Conservation (phyloP, 2,797 vertebrate species). For the Acanthurus leucopareius region DNA sequence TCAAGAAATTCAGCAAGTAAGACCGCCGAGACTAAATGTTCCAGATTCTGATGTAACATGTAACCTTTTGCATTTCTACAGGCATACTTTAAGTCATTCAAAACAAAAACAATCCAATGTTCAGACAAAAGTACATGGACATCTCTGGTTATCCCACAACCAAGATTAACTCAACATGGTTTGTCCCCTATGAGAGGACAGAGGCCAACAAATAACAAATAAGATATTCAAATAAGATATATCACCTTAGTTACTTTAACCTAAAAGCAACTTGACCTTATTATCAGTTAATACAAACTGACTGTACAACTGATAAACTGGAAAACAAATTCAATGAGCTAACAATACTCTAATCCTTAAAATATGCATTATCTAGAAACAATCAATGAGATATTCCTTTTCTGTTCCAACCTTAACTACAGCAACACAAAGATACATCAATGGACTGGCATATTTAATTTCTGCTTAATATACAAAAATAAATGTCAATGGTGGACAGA, state of each 20-base stretch:
- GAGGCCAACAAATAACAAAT: not conserved
- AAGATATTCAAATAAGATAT: not conserved
- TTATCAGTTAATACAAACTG: not conserved
- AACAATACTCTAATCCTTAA: conserved; percentile 29
- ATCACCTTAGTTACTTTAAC: no score
- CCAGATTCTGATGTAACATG: not conserved
- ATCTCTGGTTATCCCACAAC: conserved; percentile 16
- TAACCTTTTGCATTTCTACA: not conserved
- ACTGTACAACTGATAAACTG: no score
- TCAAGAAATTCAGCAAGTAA: conserved; percentile 4
- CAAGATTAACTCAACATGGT: conserved; percentile 28
- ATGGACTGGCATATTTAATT: not conserved
- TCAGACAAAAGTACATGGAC: conserved; percentile 21
- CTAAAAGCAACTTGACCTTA: not conserved
- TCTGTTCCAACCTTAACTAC: not conserved
- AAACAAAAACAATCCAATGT: conserved; percentile 22
- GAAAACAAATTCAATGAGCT: conserved; percentile 21
- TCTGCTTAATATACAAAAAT: not conserved
- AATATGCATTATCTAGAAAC: conserved; percentile 39
- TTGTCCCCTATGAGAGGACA: no score
- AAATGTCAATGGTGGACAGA: not conserved
- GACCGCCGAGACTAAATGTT: not conserved
- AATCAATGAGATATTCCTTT: conserved; percentile 36
- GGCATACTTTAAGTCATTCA: not conserved
- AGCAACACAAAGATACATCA: not conserved